A percentile compares a stretch with the other conserved stretches of the same genome.
phyloP scores from a whole-genome alignment of 2,113 vertebrate genomes.

The Cryptotis parvus region DNA sequence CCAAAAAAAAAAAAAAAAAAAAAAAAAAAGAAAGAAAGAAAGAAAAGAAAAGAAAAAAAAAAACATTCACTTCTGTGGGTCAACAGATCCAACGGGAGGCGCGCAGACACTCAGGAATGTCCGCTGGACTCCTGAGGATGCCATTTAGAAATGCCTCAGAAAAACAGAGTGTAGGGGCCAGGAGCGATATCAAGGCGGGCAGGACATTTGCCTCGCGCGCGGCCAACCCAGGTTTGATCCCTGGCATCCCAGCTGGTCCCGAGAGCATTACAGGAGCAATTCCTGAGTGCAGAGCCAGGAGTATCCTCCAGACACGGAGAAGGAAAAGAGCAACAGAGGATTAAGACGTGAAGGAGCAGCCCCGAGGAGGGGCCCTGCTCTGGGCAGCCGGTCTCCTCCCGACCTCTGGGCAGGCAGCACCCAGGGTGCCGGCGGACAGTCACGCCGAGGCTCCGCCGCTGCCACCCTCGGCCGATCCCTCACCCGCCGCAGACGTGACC shows the following conservation, averaged over 20 bases:
- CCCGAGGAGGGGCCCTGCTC: not conserved
- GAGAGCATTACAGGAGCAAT: too few species aligned
- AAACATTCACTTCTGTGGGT: not conserved
- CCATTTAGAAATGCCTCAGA: not conserved
- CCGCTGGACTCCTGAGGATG: not conserved
- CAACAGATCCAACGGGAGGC: not conserved
- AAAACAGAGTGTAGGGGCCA: not conserved
- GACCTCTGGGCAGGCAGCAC: not conserved
- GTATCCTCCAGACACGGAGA: too few species aligned
- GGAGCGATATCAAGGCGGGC: too few species aligned
- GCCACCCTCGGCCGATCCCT: not conserved
- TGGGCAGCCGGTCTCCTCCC: not conserved
- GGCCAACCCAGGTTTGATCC: too few species aligned
- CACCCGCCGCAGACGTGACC: constrained; percentile 20
- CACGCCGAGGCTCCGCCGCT: constrained; percentile 25
- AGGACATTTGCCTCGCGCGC: too few species aligned
- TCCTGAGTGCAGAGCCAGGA: too few species aligned
- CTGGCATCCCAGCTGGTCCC: too few species aligned
- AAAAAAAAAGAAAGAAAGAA: too few species aligned
- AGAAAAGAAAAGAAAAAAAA: too few species aligned
- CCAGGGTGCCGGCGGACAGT: not conserved
- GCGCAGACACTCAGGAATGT: not conserved
- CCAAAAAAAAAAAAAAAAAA: too few species aligned
- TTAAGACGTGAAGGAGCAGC: not conserved
- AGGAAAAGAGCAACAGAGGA: too few species aligned